Conservation (phyloP, 1,140 invertebrate species). For the Lepidotrigona ventralis region DNA sequence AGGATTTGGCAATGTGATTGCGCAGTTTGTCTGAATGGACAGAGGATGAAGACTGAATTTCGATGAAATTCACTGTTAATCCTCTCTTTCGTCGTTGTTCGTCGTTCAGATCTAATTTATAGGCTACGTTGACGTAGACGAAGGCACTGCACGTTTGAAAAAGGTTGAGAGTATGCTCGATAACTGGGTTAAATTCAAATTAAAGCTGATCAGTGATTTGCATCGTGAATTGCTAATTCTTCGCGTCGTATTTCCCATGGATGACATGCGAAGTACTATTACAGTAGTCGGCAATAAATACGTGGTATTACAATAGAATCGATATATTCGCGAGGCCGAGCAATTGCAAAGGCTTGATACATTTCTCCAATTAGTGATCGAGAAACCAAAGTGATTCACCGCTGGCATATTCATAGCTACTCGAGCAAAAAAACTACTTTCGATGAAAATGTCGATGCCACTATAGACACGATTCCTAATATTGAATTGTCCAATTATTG, state of each 20-base stretch:
- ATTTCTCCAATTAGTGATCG: slow-evolving; percentile 15
- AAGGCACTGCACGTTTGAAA: neutral
- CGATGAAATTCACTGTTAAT: neutral
- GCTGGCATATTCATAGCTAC: slow-evolving; percentile 7
- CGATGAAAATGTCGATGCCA: neutral
- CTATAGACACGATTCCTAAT: neutral
- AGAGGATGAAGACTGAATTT: neutral
- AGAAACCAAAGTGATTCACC: neutral
- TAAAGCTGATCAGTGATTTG: neutral
- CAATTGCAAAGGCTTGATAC: neutral
- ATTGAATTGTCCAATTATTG: neutral
- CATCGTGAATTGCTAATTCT: slow-evolving; percentile 9
- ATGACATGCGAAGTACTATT: neutral
- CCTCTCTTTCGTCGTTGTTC: neutral
- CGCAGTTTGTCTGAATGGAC: too few relatives aligned
- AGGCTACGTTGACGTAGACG: neutral
- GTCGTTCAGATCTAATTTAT: neutral
- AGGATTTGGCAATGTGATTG: neutral
- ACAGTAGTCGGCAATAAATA: slow-evolving; percentile 1
- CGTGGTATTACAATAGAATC: neutral
- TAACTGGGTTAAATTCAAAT: slow-evolving; percentile 14
- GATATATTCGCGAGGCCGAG: slow-evolving; percentile 1
- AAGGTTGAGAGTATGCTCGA: neutral
- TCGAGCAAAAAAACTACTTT: neutral
- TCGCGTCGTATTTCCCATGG: neutral